These are phyloP conservation scores for Pseudochaenichthys georgianus DNA, from an alignment of 2,797 vertebrate genomes.

Conservation along the genomic window DNA sequence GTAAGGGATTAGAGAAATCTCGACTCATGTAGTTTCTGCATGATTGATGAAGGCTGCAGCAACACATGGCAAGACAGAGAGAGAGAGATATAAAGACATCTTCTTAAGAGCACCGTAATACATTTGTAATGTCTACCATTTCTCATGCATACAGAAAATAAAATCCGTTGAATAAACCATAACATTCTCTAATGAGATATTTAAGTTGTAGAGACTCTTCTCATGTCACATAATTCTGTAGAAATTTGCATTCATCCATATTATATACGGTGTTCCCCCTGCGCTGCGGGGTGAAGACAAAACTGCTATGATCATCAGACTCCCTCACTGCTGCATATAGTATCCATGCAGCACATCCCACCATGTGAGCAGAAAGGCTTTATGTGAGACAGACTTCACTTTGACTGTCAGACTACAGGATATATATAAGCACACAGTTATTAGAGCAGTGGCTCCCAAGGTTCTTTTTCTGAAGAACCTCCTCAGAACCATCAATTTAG, in stretches of 20 bases:
- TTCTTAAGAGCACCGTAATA: slow-evolving; percentile 14
- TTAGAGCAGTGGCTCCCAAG: background rate
- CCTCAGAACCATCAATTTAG: background rate
- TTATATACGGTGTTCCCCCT: slow-evolving; percentile 6
- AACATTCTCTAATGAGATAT: slow-evolving; percentile 34
- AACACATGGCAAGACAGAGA: background rate
- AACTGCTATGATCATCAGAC: background rate
- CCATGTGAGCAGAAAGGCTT: background rate
- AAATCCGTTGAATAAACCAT: slow-evolving; percentile 37
- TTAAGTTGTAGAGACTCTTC: background rate
- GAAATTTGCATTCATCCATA: background rate
- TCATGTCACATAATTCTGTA: slow-evolving; percentile 10
- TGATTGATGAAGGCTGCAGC: background rate
- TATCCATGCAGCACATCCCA: slow-evolving; percentile 11
- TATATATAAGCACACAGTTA: slow-evolving; percentile 1
- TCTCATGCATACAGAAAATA: slow-evolving; percentile 37
- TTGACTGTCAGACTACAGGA: background rate
- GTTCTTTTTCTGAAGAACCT: background rate
- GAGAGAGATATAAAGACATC: slow-evolving; percentile 7
- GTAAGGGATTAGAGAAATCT: background rate
- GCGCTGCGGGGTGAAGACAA: background rate
- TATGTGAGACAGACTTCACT: background rate
- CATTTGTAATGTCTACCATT: slow-evolving; percentile 16
- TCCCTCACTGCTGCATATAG: background rate
- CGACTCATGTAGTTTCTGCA: background rate